Conservation (phyloP, 2,888 invertebrate species). For the Belgica antarctica region DNA sequence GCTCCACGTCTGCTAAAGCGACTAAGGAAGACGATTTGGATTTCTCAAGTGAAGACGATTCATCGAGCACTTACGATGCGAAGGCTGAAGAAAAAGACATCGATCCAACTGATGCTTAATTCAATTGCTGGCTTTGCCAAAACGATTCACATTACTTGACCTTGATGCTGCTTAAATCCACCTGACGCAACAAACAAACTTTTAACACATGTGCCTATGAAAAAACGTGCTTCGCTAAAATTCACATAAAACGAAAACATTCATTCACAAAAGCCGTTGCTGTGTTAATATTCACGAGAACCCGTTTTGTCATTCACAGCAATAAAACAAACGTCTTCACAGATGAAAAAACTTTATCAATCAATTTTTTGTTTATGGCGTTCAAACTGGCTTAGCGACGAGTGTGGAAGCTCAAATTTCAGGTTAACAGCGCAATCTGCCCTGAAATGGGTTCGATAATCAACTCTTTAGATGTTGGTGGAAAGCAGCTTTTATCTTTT, state of each 20-base stretch:
- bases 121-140: background rate
- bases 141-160: constrained; percentile 1
- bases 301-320: background rate
- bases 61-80: background rate
- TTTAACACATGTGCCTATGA: background rate
- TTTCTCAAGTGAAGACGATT: background rate
- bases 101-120: background rate
- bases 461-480: no score
- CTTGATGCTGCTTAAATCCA: background rate
- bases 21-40: background rate
- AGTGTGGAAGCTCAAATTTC: background rate
- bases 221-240: background rate
- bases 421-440: no score
- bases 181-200: background rate
- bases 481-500: no score
- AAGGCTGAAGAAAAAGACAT: background rate
- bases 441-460: no score
- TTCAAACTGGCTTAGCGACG: background rate
- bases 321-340: background rate
- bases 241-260: background rate
- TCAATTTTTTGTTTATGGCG: constrained; percentile 4
- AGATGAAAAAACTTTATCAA: background rate
- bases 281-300: background rate
- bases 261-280: background rate
- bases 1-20: no score